These are phyloP conservation scores for Heliocidaris erythrogramma DNA, from an alignment of 35 echinoderm and acorn worm species.

Conservation along the genomic window DNA sequence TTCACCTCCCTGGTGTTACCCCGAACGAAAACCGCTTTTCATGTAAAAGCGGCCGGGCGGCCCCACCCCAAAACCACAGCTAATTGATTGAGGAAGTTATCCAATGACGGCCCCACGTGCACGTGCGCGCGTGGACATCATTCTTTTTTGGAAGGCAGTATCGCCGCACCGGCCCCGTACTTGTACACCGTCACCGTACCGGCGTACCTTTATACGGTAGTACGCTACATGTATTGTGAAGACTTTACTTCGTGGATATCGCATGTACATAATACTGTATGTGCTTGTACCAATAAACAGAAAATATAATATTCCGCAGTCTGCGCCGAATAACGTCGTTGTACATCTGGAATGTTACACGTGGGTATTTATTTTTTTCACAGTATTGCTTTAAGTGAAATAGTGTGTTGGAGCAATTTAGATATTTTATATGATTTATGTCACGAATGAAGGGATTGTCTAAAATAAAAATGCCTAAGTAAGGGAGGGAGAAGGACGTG, in stretches of 20 bases:
- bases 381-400: neutral
- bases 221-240: too few relatives aligned
- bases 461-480: neutral
- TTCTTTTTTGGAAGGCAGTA: neutral
- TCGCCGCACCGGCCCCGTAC: neutral
- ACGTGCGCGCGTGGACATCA: neutral
- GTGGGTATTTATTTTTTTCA: neutral
- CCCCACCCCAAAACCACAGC: neutral
- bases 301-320: neutral
- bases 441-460: neutral
- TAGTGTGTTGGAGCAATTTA: neutral
- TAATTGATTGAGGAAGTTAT: conserved; percentile 3
- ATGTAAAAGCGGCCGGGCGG: neutral
- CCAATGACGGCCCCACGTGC: neutral
- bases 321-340: neutral
- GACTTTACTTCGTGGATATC: too few relatives aligned
- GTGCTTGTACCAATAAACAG: too few relatives aligned
- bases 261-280: too few relatives aligned
- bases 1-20: too few relatives aligned
- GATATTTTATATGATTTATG: neutral
- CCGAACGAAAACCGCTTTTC: too few relatives aligned
- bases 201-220: too few relatives aligned
- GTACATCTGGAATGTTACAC: conserved; percentile 9
- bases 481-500: neutral
- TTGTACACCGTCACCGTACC: too few relatives aligned